phyloP scores from a whole-genome alignment of 2,888 invertebrate species.

The Cryptus armator region DNA sequence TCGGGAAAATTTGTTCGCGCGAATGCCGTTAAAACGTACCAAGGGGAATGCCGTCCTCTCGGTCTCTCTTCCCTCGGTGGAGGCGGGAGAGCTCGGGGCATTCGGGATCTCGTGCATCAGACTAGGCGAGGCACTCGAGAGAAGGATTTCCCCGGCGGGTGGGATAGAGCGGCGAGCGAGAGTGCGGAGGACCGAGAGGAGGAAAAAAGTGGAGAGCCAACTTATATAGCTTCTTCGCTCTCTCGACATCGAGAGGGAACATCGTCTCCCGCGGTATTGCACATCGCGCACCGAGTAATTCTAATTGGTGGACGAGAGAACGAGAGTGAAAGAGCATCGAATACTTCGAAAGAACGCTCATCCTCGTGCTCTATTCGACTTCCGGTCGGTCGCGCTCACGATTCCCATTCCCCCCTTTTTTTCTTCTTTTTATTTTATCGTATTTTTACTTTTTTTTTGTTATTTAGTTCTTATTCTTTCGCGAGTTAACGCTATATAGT shows the following conservation, averaged over 20 bases:
- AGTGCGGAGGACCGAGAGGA: constrained; percentile 14
- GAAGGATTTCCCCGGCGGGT: not conserved
- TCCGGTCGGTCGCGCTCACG: constrained; percentile 35
- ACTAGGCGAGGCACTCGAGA: constrained; percentile 36
- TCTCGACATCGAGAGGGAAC: constrained; percentile 6
- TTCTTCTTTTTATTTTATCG: not conserved
- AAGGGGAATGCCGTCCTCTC: constrained; percentile 41
- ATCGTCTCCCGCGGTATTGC: constrained; percentile 37
- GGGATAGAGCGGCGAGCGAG: not conserved
- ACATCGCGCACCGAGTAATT: constrained; percentile 49
- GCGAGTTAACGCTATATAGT: constrained; percentile 15
- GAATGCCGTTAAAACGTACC: constrained; percentile 62
- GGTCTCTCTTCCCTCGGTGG: not conserved
- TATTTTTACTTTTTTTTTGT: not conserved
- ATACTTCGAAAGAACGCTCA: constrained; percentile 30
- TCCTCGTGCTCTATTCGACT: constrained; percentile 21
- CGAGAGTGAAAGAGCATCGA: constrained; percentile 46
- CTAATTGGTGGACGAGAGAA: constrained; percentile 65
- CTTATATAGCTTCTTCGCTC: constrained; percentile 18
- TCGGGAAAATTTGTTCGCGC: constrained; percentile 35
- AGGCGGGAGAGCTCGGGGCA: constrained; percentile 34
- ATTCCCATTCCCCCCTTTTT: not conserved
- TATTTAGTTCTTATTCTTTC: not conserved
- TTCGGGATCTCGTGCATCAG: constrained; percentile 20
- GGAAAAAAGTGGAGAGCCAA: constrained; percentile 14